Evolutionary conservation across 2,113 vertebrate species (phyloP), one percentile per base, ranked within the genome.

Genomic region (Rhynchomys soricoides): DNA sequence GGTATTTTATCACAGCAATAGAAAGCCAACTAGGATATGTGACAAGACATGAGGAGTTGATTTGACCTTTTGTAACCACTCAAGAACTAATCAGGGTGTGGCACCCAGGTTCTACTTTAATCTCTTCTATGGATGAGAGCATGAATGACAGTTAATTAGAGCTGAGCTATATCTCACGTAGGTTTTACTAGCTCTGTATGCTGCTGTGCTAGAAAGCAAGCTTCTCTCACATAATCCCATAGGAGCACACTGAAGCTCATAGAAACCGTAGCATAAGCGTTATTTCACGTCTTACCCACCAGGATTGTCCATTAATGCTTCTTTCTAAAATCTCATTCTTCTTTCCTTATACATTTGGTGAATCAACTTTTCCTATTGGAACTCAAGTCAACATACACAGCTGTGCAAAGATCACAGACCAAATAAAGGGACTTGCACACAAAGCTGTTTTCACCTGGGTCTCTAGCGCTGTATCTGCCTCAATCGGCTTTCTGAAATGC

Each of bases 381-480:
- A 29, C 17, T 77, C 64, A 45, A 26, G 17, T 13, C 26, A 82
- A 7, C 26, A 21, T 1, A 29, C 26, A 24, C 43, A 64, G 57
- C 57, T 91, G 43, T 92, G 57, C 77, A 91, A 91, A 91, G 77
- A 52, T 71, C 73, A 91, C 29, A 93, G 19, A 62, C n/a, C 43
- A 50, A 81, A 55, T 13, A 26, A 34, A 29, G 40, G 8, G 4
- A 29, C 57, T 89, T 52, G 6, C 31, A 16, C 77, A 31, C 19
- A 86, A 82, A 45, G 40, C 24, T 77, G 37, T 24, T 57, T n/a
- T 40, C 43, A 43, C 24, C 50, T 55, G 37, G 40, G 48, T 71
- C 13, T 11, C 66, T 31, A 1, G 50, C 50, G 48, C 37, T 45
- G 12, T 40, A 17, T 34, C 24, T 29, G 48, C 4, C 52, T 29